Evolutionary conservation across 2,113 vertebrate genomes (phyloP).

Genomic region (Fregata magnificens): DNA sequence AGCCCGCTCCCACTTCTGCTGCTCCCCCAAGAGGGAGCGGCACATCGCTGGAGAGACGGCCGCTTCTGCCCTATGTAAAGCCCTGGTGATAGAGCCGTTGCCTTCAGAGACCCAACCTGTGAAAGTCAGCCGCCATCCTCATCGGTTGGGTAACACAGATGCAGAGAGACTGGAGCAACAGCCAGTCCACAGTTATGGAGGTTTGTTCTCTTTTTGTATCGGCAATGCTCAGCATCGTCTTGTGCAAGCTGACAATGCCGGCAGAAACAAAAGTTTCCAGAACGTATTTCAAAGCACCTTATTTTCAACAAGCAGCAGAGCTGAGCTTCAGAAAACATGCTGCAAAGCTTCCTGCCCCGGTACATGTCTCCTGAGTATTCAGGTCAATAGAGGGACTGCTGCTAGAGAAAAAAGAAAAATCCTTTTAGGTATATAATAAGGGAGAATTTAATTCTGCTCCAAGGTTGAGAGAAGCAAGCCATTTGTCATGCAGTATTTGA

Average conservation of each 20-base stretch:
- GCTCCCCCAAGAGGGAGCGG: background rate
- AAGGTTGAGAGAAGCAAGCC: background rate
- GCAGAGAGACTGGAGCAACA: background rate
- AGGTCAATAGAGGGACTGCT: background rate
- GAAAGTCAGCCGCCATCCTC: background rate
- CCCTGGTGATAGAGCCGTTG: rapidly evolving
- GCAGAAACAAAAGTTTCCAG: background rate
- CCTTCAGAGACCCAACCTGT: rapidly evolving
- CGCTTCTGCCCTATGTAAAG: rapidly evolving
- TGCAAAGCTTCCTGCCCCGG: background rate
- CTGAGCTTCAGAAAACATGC: background rate
- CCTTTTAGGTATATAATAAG: background rate
- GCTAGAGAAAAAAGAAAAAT: background rate
- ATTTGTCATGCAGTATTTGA: background rate
- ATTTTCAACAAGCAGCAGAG: background rate
- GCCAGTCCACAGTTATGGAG: rapidly evolving
- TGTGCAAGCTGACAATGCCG: background rate
- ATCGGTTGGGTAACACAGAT: rapidly evolving
- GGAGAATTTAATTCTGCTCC: conserved; percentile 19
- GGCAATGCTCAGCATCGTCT: background rate
- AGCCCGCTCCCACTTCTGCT: background rate
- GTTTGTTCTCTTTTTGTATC: background rate
- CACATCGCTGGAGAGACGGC: rapidly evolving
- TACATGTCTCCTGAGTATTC: background rate
- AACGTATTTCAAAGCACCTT: background rate